Conservation (phyloP, 2,888 invertebrate genomes). For the Pomacea canaliculata region DNA sequence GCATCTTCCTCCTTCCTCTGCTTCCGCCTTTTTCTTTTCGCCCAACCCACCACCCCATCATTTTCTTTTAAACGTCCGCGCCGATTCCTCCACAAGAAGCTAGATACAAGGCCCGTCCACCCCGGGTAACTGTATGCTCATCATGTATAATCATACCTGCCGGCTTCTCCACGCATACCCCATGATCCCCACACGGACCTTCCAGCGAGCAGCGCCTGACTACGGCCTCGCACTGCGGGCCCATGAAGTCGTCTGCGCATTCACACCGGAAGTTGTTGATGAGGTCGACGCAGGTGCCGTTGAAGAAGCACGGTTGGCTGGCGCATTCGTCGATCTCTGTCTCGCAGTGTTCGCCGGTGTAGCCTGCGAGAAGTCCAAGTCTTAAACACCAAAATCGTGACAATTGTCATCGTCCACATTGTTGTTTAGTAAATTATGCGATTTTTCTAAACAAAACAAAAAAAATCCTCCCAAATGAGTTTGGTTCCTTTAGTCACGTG, state of each 20-base stretch:
- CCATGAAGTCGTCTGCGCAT: constrained; percentile 39
- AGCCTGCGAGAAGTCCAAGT: constrained; percentile 18
- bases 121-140: too few relatives aligned
- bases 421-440: background rate
- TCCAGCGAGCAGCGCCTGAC: constrained; percentile 50
- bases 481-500: background rate
- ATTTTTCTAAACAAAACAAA: background rate
- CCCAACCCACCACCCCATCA: background rate
- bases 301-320: constrained; percentile 52
- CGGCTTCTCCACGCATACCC: constrained; percentile 58
- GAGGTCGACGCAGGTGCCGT: constrained; percentile 44
- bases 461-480: background rate
- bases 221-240: constrained; percentile 42
- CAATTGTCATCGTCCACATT: background rate
- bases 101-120: too few relatives aligned
- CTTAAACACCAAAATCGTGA: background rate
- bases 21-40: too few relatives aligned
- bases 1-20: too few relatives aligned
- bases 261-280: constrained; percentile 41
- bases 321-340: constrained; percentile 48
- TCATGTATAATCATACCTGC: constrained; percentile 34
- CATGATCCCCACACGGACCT: constrained; percentile 54
- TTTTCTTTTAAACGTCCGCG: background rate
- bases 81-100: too few relatives aligned
- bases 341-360: constrained; percentile 37